Base-by-base conservation (phyloP, 2,113 vertebrate species). In the Rostratula benghalensis region DNA sequence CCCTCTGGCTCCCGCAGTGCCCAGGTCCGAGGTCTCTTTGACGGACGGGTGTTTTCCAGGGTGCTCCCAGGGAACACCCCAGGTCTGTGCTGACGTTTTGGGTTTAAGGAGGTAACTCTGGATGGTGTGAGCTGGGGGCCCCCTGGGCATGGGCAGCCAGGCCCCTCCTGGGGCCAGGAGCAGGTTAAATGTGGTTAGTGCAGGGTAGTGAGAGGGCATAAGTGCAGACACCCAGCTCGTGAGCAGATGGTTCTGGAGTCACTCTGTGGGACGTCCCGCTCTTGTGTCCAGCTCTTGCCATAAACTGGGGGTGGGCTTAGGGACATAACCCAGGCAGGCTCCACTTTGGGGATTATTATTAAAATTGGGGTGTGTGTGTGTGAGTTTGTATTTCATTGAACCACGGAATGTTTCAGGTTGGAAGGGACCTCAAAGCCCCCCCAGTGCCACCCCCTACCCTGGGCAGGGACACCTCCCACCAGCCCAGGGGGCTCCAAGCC, bases 101-200 rank as follows among this genome's bases (percentile, higher is more conserved):
- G 46, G 25, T 71, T 83, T 67, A n/a, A 63, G 23, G 18, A 43
- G 33, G 37, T 46, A 50, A 25, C 59, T 71, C 18, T 30, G 33
- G 70, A 28, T 23, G 14, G 11, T 7, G 7, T 23, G 43, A 60
- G 11, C 35, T 78, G 20, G 17, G n/a, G 51, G 14, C 5, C 27
- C 45, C 11, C 7, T 54, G 56, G 18, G 15, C 15, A 10, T 21
- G 15, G 48, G 13, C 28, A 43, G 10, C 45, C 15, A 7, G 12
- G 28, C 6, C 15, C 6, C 28, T 91, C 63, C 64, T 30, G 27
- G 48, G 53, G 11, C 22, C 43, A 28, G 54, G 15, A 11, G 57
- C 10, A 1, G 1, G 1, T 51, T 63, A 51, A 48, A 43, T n/a
- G 19, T 0, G 0, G 60, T 46, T 59, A 4, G 8, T n/a, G 10